Conservation (phyloP, 2,113 vertebrate species). For the Sylvietta virens region DNA sequence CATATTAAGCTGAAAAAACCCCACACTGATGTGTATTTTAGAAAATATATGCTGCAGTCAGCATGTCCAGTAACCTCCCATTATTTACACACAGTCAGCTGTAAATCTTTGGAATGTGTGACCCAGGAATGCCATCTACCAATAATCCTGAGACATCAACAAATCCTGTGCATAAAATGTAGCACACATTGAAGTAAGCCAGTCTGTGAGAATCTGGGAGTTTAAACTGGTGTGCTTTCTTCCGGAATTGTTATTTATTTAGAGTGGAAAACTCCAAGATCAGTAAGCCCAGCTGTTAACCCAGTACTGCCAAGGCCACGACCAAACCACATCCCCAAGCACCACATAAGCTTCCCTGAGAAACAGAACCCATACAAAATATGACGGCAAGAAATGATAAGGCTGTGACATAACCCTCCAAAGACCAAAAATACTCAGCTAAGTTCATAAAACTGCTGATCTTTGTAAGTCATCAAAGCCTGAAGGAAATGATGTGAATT, state of each 20-base stretch:
- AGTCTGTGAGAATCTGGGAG: background rate
- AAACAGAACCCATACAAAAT: background rate
- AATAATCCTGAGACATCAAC: background rate
- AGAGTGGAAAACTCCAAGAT: background rate
- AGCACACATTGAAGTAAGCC: background rate
- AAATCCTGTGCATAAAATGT: background rate
- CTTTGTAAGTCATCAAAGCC: background rate
- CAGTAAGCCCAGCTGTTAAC: background rate
- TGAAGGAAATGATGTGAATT: background rate
- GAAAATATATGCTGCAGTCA: background rate
- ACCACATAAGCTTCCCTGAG: background rate
- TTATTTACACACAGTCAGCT: background rate
- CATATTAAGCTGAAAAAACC: background rate
- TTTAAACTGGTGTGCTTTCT: background rate
- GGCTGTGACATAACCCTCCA: background rate
- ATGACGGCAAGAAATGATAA: background rate
- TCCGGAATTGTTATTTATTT: background rate
- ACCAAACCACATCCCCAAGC: background rate
- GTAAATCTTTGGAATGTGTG: background rate
- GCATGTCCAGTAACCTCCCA: background rate
- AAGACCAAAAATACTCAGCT: background rate
- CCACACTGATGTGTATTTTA: background rate
- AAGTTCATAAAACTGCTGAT: background rate
- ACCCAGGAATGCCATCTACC: background rate
- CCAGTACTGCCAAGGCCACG: background rate